Base-by-base conservation (phyloP, 2,888 invertebrate species). In the Antheraea assamensis region DNA sequence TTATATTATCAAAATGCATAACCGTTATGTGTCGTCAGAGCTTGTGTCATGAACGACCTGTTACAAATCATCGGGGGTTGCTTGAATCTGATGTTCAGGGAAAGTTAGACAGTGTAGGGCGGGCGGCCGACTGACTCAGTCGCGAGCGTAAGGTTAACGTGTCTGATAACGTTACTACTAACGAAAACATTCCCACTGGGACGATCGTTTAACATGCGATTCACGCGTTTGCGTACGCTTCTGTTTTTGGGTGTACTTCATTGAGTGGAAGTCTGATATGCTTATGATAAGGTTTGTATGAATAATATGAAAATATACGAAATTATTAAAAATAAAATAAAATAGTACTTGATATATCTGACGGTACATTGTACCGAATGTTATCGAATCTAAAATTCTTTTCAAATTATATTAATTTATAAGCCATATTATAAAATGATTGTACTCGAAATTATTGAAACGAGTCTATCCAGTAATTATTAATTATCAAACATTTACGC, bases 51-150 rank as follows among this genome's bases (percentile, higher is more conserved):
- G 76, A 76, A 79, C 73, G 74, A 73, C 76, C 76, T 81, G 81
- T 82, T 86, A 91, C 90, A 92, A 93, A 92, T 93, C 90, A 91
- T 83, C 83, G 81, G 84, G 84, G 88, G 87, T 87, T 85, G 84
- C 80, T 80, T 82, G 80, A 79, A 82, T 79, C 78, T 83, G 83
- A 84, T 82, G 79, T 77, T 79, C 75, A 77, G 80, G 73, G 75
- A 78, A 77, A 79, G 73, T 76, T 80, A 83, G 82, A 78, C 89
- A 92, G 93, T 93, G 79, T 76, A 78, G 89, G 87, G 89, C 88
- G 90, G 90, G 92, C 89, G 88, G 88, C 84, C 92, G 87, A 77
- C 78, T 76, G 79, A 80, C 78, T 76, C 81, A 83, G 76, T 72
- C 76, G 72, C 77, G 75, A 76, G 71, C 80, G 76, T 79, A 71